phyloP scores from a whole-genome alignment of 92 coral and sea anemone genomes.

The Anthopleura xanthogrammica region DNA sequence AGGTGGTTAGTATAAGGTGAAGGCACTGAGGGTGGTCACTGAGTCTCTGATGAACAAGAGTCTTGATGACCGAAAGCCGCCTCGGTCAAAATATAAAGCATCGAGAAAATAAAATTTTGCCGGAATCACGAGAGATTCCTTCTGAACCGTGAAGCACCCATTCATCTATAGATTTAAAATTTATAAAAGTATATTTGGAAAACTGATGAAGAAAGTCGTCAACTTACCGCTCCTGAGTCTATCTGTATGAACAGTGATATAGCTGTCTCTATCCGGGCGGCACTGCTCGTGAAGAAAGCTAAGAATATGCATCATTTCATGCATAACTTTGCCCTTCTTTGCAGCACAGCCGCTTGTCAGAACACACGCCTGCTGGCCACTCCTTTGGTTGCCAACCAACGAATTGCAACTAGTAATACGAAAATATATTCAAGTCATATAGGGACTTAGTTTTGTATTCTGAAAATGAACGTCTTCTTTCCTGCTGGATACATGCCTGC shows the following conservation, averaged over 20 bases:
- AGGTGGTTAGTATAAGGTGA: too few species aligned
- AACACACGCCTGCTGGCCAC: background rate
- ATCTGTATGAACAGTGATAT: slow-evolving; percentile 16
- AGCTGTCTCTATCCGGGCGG: slow-evolving; percentile 34
- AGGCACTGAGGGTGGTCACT: too few species aligned
- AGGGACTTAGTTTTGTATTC: background rate
- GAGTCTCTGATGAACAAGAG: too few species aligned
- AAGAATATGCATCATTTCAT: slow-evolving; percentile 38
- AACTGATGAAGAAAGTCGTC: background rate
- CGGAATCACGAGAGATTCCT: too few species aligned
- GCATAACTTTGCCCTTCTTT: slow-evolving; percentile 25
- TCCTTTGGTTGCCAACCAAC: background rate
- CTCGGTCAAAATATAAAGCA: too few species aligned
- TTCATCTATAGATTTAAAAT: too few species aligned
- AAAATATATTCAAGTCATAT: background rate
- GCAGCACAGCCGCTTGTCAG: slow-evolving; percentile 5
- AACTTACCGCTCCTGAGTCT: slow-evolving; percentile 1
- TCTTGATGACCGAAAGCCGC: too few species aligned
- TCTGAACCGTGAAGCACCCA: too few species aligned
- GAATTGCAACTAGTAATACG: background rate
- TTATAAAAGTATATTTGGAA: too few species aligned
- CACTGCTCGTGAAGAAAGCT: slow-evolving; percentile 40
- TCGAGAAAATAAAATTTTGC: too few species aligned
- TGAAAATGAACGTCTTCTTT: too few species aligned
- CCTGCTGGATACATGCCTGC: too few species aligned